Conservation (phyloP, 2,113 vertebrate genomes). For the Ciconia stormi region DNA sequence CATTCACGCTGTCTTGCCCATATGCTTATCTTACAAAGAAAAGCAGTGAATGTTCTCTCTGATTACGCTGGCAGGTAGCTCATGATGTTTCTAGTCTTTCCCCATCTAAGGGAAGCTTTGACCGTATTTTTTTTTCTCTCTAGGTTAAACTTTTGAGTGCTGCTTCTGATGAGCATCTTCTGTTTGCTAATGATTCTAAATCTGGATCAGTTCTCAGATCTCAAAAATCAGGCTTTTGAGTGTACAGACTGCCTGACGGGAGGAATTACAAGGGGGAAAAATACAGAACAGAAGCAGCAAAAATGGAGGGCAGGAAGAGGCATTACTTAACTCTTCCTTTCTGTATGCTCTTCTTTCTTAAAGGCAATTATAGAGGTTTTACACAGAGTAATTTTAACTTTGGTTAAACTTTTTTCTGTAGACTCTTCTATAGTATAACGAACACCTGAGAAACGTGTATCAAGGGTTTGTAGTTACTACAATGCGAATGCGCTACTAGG, state of each 20-base stretch:
- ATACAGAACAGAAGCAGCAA: background rate
- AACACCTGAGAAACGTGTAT: background rate
- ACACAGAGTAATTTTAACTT: background rate
- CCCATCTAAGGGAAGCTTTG: background rate
- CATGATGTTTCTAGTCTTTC: background rate
- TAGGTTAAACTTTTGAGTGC: background rate
- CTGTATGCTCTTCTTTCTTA: background rate
- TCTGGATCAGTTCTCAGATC: background rate
- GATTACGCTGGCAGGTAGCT: background rate
- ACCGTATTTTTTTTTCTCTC: background rate
- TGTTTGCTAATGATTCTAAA: background rate
- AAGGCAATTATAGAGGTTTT: background rate
- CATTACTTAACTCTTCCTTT: background rate
- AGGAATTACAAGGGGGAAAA: background rate
- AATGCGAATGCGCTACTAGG: rapidly evolving
- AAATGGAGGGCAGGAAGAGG: background rate
- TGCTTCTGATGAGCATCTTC: background rate
- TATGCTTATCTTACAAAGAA: background rate
- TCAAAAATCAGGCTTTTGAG: background rate
- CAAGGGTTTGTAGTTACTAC: background rate
- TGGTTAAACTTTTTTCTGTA: background rate
- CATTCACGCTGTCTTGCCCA: background rate
- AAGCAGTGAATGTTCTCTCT: background rate
- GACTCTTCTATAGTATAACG: background rate
- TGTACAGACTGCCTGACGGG: background rate